phyloP scores from a whole-genome alignment of 2,888 invertebrate species.

The Escarpia spicata region DNA sequence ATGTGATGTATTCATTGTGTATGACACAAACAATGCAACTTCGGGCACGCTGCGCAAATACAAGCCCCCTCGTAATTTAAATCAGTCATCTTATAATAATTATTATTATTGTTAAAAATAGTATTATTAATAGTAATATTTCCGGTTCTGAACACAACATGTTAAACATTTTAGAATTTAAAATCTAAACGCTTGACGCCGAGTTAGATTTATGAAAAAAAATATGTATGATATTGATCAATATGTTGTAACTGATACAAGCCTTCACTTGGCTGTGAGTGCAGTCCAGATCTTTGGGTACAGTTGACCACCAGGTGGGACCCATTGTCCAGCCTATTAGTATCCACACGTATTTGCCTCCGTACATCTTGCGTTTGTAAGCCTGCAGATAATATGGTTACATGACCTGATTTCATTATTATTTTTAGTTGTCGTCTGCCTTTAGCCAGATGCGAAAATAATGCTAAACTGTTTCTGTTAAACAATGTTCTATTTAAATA shows the following conservation, averaged over 20 bases:
- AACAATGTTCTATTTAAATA: background rate
- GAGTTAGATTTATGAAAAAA: no score
- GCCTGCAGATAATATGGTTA: constrained; percentile 70
- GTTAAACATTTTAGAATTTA: no score
- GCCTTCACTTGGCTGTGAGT: background rate
- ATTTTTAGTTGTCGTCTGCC: background rate
- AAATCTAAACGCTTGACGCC: no score
- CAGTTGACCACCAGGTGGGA: background rate
- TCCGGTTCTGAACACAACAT: no score
- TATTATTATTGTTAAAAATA: no score
- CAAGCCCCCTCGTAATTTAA: no score
- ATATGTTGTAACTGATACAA: background rate
- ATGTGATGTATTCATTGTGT: no score
- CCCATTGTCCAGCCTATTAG: constrained; percentile 67
- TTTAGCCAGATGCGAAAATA: background rate
- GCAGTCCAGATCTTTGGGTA: background rate
- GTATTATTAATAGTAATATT: no score
- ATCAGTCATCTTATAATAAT: no score
- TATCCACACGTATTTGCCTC: constrained; percentile 90
- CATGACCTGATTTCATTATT: background rate
- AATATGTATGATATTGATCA: no score
- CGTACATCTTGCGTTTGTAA: constrained; percentile 84
- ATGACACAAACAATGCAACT: no score
- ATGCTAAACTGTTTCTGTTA: background rate
- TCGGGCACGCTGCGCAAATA: no score